These are phyloP conservation scores for Ciconia nigra DNA, from an alignment of 2,797 vertebrate genomes.

Conservation along the genomic window DNA sequence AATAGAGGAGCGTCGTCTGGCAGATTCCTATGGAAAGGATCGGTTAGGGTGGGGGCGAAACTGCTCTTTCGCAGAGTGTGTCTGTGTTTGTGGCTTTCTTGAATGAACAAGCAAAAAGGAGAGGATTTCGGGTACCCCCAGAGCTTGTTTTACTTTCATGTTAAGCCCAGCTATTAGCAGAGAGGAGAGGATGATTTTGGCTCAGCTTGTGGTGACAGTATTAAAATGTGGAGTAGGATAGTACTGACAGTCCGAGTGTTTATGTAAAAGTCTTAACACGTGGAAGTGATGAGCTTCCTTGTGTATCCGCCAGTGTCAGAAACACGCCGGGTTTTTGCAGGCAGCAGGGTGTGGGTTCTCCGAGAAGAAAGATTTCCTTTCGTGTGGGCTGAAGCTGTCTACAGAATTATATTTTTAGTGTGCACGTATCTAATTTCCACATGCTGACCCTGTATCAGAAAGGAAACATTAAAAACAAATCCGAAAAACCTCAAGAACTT, in stretches of 20 bases:
- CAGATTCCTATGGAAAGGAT: slow-evolving; percentile 57
- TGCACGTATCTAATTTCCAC: slow-evolving; percentile 21
- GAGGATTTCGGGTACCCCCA: slow-evolving; percentile 7
- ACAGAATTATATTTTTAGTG: slow-evolving; percentile 46
- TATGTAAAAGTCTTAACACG: slow-evolving; percentile 31
- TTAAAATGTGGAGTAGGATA: slow-evolving; percentile 42
- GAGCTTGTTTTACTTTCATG: slow-evolving; percentile 22
- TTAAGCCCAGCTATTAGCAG: not conserved
- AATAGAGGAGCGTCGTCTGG: slow-evolving; percentile 25
- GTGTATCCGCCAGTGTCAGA: not conserved
- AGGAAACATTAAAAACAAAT: slow-evolving; percentile 12
- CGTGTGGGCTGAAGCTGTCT: slow-evolving; percentile 51
- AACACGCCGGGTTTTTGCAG: not conserved
- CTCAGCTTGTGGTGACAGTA: not conserved
- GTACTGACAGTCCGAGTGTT: slow-evolving; percentile 29
- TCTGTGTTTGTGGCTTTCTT: slow-evolving; percentile 39
- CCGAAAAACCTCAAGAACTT: slow-evolving; percentile 30
- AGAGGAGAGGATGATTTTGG: not conserved
- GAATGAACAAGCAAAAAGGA: slow-evolving; percentile 46
- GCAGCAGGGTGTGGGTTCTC: not conserved
- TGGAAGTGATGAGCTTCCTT: slow-evolving; percentile 23
- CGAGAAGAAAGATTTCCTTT: slow-evolving; percentile 40
- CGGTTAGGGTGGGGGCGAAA: slow-evolving; percentile 55
- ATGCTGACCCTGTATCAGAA: slow-evolving; percentile 16
- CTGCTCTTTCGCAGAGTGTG: slow-evolving; percentile 28